Evolutionary conservation across 2,888 invertebrate genomes (phyloP).

Genomic region (Cantharis lateralis): DNA sequence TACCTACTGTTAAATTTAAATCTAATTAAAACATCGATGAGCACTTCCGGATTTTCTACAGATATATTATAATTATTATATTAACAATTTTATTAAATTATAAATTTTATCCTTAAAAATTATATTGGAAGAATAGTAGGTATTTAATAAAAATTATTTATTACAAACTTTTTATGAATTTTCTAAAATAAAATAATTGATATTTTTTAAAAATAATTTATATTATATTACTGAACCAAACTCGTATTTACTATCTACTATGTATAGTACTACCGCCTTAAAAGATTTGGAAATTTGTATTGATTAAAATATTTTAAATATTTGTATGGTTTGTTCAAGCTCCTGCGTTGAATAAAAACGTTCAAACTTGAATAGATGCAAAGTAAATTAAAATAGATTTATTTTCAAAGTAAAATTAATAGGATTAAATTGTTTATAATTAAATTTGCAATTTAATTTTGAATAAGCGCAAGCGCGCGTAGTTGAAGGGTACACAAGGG

Average conservation of each 20-base stretch:
- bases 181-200: too few species aligned
- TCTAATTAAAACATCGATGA: too few species aligned
- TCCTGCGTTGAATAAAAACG: neutral
- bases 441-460: neutral
- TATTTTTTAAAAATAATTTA: neutral
- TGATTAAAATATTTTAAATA: neutral
- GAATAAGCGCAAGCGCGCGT: constrained; percentile 15
- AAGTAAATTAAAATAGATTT: neutral
- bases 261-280: neutral
- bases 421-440: neutral
- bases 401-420: neutral
- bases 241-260: neutral
- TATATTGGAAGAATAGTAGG: too few species aligned
- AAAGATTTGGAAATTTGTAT: neutral
- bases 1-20: too few species aligned
- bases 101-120: too few species aligned
- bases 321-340: neutral
- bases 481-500: constrained; percentile 10
- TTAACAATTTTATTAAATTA: too few species aligned
- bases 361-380: neutral
- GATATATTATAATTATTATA: neutral
- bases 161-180: too few species aligned
- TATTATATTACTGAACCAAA: neutral
- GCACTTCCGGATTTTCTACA: neutral
- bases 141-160: too few species aligned